Base-by-base conservation (phyloP, 2,113 vertebrate genomes). In the Rhinoderma darwinii region DNA sequence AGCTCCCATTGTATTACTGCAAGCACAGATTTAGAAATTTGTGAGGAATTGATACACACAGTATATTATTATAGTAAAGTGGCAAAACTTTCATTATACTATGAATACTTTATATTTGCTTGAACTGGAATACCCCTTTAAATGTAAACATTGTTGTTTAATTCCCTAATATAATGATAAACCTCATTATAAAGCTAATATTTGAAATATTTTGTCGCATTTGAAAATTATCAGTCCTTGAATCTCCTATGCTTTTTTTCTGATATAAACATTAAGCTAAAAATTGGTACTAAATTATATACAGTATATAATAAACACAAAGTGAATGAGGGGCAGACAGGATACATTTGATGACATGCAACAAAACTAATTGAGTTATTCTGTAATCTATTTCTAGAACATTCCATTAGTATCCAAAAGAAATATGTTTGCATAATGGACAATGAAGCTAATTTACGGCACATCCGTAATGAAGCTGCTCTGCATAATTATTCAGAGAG, bases 401-500 rank as follows among this genome's bases (percentile, higher is more conserved):
- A n/a, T 43, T 81, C 47, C 61, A 41, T 80, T 75, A 63, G 51
- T 18, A 61, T 63, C 32, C 44, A 86, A 92, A 92, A 89, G 84
- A 92, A 82, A 6, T 89, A 91, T 90, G 90, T 91, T 83, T 82
- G 89, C 76, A 84, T 75, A 91, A 84, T 85, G 84, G 79, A 92
- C 14, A 83, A 90, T 89, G 76, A 83, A 73, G 89, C 88, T 91
- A 93, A 93, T 93, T 92, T 88, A 90, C 86, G 83, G 89, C 89
- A 90, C 89, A 90, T 88, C 86, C 88, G 88, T 89, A 88, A 90
- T 90, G 89, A 92, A 91, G 84, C 90, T 89, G 88, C 84, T 91
- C 91, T 91, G 91, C 89, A 92, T 92, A 90, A 90, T 93, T 92
- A 94, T 92, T 88, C 87, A 79, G 89, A 88, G 84, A 86, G 90